Evolutionary conservation across 2,797 vertebrate species (phyloP).

Genomic region (Caiman crocodilus): DNA sequence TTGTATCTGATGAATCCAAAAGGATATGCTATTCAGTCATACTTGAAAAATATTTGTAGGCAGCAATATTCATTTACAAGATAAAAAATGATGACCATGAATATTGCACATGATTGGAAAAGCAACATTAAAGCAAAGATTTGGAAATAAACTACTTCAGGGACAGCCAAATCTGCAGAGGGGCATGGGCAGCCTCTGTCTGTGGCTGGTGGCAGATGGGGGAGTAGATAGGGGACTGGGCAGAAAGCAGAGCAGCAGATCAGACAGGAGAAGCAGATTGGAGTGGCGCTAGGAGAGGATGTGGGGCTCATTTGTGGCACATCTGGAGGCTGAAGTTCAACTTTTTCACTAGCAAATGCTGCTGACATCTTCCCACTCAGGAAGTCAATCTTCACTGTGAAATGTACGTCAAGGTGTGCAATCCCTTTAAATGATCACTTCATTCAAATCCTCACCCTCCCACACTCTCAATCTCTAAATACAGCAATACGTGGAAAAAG

Average conservation of each 20-base stretch:
- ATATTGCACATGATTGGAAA: neutral
- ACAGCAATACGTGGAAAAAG: neutral
- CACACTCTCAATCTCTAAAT: neutral
- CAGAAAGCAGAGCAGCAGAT: no score
- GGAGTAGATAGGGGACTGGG: no score
- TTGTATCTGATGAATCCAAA: neutral
- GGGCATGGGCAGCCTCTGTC: no score
- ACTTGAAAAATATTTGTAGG: neutral
- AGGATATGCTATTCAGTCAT: neutral
- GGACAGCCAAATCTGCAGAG: no score
- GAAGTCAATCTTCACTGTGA: neutral
- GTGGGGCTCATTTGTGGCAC: no score
- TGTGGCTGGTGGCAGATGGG: no score
- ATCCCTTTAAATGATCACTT: conserved; percentile 15
- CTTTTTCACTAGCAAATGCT: conserved; percentile 11
- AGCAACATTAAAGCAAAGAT: neutral
- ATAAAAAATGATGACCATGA: neutral
- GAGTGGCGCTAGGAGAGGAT: no score
- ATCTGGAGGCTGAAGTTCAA: no score
- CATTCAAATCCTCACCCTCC: conserved; percentile 33
- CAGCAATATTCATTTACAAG: neutral
- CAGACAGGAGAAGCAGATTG: no score
- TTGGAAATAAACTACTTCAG: neutral
- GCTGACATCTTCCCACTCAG: neutral
- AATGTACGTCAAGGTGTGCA: neutral